phyloP scores from a whole-genome alignment of 1,140 invertebrate genomes.

The Melipona quadrifasciata region DNA sequence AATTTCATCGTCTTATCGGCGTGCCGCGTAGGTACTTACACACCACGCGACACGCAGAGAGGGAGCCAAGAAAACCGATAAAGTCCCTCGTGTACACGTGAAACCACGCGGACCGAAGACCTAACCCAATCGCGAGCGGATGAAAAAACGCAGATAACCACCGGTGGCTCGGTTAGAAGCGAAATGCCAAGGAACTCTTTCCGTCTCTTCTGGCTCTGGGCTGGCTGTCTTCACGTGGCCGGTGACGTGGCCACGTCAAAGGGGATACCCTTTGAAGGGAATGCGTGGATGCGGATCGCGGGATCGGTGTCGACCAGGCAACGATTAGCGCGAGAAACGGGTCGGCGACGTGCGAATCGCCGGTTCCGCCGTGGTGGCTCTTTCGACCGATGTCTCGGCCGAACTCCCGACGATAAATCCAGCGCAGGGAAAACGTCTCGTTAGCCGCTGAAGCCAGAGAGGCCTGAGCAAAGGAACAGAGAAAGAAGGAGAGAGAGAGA shows the following conservation, averaged over 20 bases:
- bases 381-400: slow-evolving; percentile 34
- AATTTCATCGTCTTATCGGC: neutral
- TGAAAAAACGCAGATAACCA: neutral
- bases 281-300: slow-evolving; percentile 47
- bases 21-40: neutral
- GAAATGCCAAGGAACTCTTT: slow-evolving; percentile 20
- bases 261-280: slow-evolving; percentile 48
- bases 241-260: slow-evolving; percentile 58
- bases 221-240: neutral
- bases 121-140: neutral
- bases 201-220: neutral
- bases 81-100: neutral
- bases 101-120: neutral
- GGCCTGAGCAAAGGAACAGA: slow-evolving; percentile 25
- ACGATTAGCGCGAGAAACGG: slow-evolving; percentile 67
- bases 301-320: slow-evolving; percentile 65
- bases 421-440: slow-evolving; percentile 69
- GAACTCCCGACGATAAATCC: slow-evolving; percentile 63
- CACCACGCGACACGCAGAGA: neutral
- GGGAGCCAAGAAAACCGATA: neutral
- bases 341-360: slow-evolving; percentile 62
- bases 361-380: slow-evolving; percentile 1
- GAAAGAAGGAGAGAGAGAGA: slow-evolving; percentile 1
- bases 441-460: slow-evolving; percentile 51
- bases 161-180: slow-evolving; percentile 15